Evolutionary conservation across 2,797 vertebrate genomes (phyloP), one percentile per base, ranked within the genome.

Genomic region (Paratrypauchen microcephalus): DNA sequence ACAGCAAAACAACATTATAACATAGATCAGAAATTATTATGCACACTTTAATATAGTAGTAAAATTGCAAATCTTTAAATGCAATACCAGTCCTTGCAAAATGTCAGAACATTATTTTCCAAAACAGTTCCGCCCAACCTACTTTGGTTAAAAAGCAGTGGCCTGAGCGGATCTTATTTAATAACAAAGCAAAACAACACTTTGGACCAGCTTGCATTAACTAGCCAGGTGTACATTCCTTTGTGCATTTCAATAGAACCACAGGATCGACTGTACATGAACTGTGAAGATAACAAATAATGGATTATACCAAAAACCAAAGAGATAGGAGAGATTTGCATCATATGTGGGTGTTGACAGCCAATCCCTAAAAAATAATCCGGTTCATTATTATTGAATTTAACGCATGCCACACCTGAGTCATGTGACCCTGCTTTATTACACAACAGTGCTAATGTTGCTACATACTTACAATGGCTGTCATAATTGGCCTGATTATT

Each of bases 381-480:
- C 36, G 1, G 11, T 6, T 63, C 61, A 64, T 26, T 23, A 24
- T 45, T 3, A 16, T 32, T 55, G 23, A 11, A 13, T 68, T 24
- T 6, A 4, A 41, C 1, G 54, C 57, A 50, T 1, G 28, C n/a
- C 68, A 66, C 69, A 54, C 64, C 69, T 70, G 45, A 8, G 16
- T 54, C 67, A 60, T n/a, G 1, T 63, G 15, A 15, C 23, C 19
- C 19, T 12, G 4, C 3, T 12, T 8, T 61, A 23, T 65, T 70
- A 47, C 61, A 11, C 15, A 64, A 47, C 15, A 13, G 1, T 9
- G 21, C 23, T 47, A 18, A 26, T 24, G 41, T 64, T 48, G 6
- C 8, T 26, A 11, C 21, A 15, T 13, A 41, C 9, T 45, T 45
- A 41, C 15, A 41, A 45, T 24, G 15, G 3, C 2, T 64, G 39